These are phyloP conservation scores for Oceanodroma leucorhoa DNA, from an alignment of 2,797 vertebrate genomes.

Conservation along the genomic window DNA sequence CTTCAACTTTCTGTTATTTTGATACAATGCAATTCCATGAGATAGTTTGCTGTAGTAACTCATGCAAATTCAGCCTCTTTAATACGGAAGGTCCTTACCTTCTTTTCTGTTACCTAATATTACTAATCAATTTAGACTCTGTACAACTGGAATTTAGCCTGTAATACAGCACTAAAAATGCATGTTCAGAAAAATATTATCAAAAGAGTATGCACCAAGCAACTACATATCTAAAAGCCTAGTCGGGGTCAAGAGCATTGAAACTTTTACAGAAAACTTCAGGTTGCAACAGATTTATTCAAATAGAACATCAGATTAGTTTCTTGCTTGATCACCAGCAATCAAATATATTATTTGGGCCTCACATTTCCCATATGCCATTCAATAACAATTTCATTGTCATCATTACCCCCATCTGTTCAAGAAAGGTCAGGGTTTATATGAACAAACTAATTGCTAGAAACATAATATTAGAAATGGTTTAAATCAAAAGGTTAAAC, in stretches of 20 bases:
- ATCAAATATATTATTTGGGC: not conserved
- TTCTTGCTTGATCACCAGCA: not conserved
- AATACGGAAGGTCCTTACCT: not conserved
- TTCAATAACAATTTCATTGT: not conserved
- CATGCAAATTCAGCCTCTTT: not conserved
- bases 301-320: not conserved
- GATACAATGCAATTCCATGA: not conserved
- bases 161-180: not conserved
- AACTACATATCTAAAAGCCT: not conserved
- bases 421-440: conserved; percentile 34
- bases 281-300: not conserved
- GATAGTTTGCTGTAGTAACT: not conserved
- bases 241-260: not conserved
- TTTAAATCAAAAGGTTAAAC: conserved; percentile 31
- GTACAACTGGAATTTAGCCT: not conserved
- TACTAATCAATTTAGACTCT: not conserved
- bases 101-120: not conserved
- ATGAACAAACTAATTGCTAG: not conserved
- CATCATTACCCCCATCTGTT: conserved; percentile 22
- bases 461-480: conserved; percentile 9
- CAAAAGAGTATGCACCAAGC: not conserved
- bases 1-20: not conserved
- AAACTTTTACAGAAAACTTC: not conserved
- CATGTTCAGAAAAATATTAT: not conserved
- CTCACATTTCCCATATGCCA: not conserved